Conservation (phyloP, 2,888 invertebrate genomes). For the Sesamia inferens region DNA sequence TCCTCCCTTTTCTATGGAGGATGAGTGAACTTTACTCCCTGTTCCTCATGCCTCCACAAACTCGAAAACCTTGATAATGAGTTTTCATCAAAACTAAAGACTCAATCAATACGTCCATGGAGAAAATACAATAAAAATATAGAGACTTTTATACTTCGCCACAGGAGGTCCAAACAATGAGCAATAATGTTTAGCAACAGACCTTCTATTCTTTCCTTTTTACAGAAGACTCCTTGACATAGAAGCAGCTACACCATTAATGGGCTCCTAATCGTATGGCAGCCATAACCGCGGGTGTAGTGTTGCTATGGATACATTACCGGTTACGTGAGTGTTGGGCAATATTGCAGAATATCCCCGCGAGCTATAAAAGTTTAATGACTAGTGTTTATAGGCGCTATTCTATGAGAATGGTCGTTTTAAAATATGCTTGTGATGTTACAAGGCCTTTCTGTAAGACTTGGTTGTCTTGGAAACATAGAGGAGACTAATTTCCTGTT, state of each 20-base stretch:
- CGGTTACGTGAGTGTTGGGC: conserved; percentile 42
- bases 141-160: neutral
- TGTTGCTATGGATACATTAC: conserved; percentile 26
- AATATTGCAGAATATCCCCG: conserved; percentile 41
- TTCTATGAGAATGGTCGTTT: conserved; percentile 5
- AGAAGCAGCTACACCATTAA: conserved; percentile 32
- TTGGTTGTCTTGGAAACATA: neutral
- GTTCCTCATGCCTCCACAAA: too few relatives aligned
- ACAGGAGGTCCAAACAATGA: conserved; percentile 3
- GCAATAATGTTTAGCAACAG: neutral
- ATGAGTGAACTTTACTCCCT: too few relatives aligned
- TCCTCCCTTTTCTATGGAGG: too few relatives aligned
- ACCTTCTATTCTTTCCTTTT: conserved; percentile 21
- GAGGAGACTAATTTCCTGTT: neutral
- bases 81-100: conserved; percentile 1
- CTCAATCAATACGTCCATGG: too few relatives aligned
- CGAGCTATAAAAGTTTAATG: conserved; percentile 48
- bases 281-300: conserved; percentile 19
- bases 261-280: conserved; percentile 22
- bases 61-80: neutral
- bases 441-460: neutral
- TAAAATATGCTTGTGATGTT: conserved; percentile 8
- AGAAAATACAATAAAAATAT: neutral
- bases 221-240: conserved; percentile 49
- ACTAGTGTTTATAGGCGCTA: conserved; percentile 5